Conservation (phyloP, 2,113 vertebrate genomes). For the Erythrocercus mccallii region DNA sequence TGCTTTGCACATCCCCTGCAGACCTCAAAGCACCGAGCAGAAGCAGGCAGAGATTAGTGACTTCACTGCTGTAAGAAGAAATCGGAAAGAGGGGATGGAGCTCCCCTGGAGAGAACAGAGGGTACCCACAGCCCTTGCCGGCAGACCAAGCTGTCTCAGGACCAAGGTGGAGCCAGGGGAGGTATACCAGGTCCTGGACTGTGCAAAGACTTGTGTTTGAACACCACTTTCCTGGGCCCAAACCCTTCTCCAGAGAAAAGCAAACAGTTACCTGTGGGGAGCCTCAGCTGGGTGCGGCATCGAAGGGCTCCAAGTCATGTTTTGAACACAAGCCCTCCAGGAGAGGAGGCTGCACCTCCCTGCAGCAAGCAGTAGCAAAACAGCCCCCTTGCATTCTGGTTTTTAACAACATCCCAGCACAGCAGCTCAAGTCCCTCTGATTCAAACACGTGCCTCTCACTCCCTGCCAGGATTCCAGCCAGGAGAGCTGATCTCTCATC, state of each 20-base stretch:
- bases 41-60: neutral
- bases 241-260: constrained; percentile 29
- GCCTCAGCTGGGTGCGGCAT: constrained; percentile 8
- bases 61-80: neutral
- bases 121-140: accelerated
- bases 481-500: neutral
- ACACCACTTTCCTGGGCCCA: neutral
- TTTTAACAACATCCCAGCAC: neutral
- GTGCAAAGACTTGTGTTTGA: constrained; percentile 7
- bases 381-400: neutral
- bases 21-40: neutral
- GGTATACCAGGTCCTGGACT: neutral
- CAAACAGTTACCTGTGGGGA: constrained; percentile 15
- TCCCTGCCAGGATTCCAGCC: neutral
- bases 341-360: neutral
- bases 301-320: neutral
- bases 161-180: neutral
- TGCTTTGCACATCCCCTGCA: neutral
- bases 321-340: neutral
- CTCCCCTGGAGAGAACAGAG: accelerated
- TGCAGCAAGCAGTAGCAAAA: neutral
- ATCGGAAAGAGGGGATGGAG: neutral
- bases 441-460: neutral
- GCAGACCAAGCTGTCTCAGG: neutral
- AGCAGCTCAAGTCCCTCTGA: neutral